phyloP scores from a whole-genome alignment of 2,797 vertebrate genomes.

The Zenarchopterus dispar region DNA sequence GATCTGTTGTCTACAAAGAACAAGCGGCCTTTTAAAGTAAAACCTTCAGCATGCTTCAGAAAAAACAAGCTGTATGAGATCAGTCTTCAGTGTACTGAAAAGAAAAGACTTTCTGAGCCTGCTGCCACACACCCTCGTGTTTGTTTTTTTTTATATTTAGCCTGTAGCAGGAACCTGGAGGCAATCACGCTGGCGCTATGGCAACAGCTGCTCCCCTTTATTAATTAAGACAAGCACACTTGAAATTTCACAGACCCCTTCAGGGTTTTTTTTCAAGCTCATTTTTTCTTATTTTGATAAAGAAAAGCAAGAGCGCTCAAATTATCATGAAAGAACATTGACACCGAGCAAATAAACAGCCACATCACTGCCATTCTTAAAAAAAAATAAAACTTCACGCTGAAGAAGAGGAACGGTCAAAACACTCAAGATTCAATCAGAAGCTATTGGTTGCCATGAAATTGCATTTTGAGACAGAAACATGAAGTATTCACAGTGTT shows the following conservation, averaged over 20 bases:
- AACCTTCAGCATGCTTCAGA: too few species aligned
- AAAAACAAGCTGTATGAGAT: too few species aligned
- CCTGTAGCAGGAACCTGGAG: constrained; percentile 49
- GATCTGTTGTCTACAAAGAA: too few species aligned
- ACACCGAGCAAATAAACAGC: background rate
- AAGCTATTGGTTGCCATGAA: too few species aligned
- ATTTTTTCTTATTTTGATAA: constrained; percentile 20
- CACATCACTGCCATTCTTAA: too few species aligned
- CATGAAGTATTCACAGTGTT: too few species aligned
- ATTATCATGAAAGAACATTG: background rate
- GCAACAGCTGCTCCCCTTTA: constrained; percentile 60
- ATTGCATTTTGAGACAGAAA: too few species aligned
- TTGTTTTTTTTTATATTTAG: constrained; percentile 41
- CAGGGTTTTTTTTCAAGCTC: constrained; percentile 9
- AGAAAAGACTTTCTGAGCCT: constrained; percentile 14
- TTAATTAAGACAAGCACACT: constrained; percentile 49
- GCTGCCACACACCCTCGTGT: background rate
- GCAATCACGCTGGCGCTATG: constrained; percentile 12
- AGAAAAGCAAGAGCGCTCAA: constrained; percentile 5
- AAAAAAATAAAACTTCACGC: background rate
- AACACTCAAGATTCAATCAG: too few species aligned
- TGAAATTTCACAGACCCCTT: constrained; percentile 26
- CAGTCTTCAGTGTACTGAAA: background rate
- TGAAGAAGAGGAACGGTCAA: too few species aligned
- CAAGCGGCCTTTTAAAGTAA: too few species aligned